These are phyloP conservation scores for Pseudomugil tenellus DNA, from an alignment of 2,797 vertebrate species.

Conservation along the genomic window DNA sequence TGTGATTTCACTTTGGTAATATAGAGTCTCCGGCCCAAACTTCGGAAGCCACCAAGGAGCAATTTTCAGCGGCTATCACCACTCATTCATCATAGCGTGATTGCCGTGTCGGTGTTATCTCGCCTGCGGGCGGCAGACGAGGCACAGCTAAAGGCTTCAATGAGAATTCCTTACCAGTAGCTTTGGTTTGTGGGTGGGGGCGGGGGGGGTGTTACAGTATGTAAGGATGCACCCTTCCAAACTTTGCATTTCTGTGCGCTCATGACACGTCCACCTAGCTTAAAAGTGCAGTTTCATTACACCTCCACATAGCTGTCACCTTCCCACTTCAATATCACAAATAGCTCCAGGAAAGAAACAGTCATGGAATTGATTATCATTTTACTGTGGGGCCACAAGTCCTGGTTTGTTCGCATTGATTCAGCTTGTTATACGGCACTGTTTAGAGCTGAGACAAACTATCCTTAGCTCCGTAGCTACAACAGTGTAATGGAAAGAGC, in stretches of 20 bases:
- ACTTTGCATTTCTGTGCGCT: constrained; percentile 4
- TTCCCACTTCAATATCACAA: constrained; percentile 49
- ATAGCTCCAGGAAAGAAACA: constrained; percentile 25
- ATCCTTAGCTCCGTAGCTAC: constrained; percentile 23
- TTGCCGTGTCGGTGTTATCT: constrained; percentile 80
- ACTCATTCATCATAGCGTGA: constrained; percentile 82
- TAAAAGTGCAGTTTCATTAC: constrained; percentile 52
- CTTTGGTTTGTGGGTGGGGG: constrained; percentile 16
- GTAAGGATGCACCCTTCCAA: constrained; percentile 17
- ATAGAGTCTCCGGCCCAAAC: constrained; percentile 72
- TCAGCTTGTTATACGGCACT: constrained; percentile 46
- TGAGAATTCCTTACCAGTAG: constrained; percentile 70
- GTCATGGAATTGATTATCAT: constrained; percentile 61
- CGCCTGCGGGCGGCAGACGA: constrained; percentile 55
- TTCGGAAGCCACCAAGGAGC: constrained; percentile 76
- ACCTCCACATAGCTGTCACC: constrained; percentile 30
- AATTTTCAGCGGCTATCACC: constrained; percentile 79
- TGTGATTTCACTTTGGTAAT: constrained; percentile 80
- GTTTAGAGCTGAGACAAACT: constrained; percentile 38
- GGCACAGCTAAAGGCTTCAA: constrained; percentile 56
- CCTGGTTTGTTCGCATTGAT: constrained; percentile 55
- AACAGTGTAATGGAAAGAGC: constrained; percentile 36
- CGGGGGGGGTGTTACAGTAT: constrained; percentile 14
- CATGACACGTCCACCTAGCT: constrained; percentile 32
- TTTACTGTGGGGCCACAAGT: constrained; percentile 44